Percentiles rank a stretch among this genome's conserved stretches.
Evolutionary conservation across 2,888 invertebrate genomes (phyloP).

Genomic region (Sphecodes monilicornis): DNA sequence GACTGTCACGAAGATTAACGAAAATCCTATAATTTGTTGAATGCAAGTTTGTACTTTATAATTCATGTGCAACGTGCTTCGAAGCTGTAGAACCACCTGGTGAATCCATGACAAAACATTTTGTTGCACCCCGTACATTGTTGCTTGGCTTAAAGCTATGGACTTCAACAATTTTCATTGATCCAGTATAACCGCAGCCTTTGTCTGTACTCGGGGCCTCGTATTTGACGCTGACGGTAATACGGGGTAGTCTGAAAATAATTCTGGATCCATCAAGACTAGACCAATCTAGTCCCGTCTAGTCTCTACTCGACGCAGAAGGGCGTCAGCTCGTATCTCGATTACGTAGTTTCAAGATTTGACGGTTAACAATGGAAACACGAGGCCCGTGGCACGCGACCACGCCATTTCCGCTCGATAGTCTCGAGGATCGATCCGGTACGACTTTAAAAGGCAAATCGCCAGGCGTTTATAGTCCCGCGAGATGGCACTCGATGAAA

Average conservation of each 20-base stretch:
- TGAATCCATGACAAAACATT: too few relatives aligned
- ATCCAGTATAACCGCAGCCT: neutral
- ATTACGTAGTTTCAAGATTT: neutral
- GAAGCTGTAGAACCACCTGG: too few relatives aligned
- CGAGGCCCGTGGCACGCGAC: conserved; percentile 1
- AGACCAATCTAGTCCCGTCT: neutral
- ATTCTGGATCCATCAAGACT: neutral
- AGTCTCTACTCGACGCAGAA: neutral
- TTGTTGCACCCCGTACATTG: too few relatives aligned
- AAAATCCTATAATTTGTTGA: too few relatives aligned
- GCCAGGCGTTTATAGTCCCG: neutral
- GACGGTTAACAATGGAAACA: neutral
- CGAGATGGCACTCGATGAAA: neutral
- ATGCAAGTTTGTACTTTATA: too few relatives aligned
- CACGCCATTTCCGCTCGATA: neutral
- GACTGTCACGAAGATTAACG: too few relatives aligned
- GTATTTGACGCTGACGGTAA: conserved; percentile 3
- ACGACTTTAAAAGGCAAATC: conserved; percentile 20
- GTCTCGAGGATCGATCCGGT: conserved; percentile 1
- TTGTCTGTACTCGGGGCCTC: neutral
- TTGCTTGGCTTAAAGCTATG: too few relatives aligned
- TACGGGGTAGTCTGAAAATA: neutral
- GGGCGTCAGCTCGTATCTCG: neutral
- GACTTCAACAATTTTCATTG: too few relatives aligned
- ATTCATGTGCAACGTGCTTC: too few relatives aligned